Conservation (phyloP, 2,113 vertebrate genomes). For the Prinia subflava region DNA sequence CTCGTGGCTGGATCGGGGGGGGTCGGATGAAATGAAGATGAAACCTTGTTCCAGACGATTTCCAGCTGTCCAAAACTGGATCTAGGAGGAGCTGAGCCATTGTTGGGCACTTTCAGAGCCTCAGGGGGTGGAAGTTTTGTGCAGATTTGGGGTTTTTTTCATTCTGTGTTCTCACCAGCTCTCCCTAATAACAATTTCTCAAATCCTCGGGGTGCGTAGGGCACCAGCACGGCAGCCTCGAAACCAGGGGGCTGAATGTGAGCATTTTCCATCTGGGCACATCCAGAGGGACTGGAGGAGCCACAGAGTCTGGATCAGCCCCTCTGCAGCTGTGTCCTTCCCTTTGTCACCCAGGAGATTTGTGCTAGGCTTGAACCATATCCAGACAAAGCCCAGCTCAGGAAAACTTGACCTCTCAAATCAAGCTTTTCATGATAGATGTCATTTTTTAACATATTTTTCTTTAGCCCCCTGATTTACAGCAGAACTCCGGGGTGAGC, state of each 20-base stretch:
- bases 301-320: neutral
- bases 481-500: neutral
- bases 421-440: neutral
- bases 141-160: neutral
- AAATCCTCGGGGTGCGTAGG: neutral
- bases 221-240: neutral
- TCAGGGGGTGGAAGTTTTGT: neutral
- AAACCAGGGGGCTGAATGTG: neutral
- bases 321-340: neutral
- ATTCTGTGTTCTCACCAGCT: neutral
- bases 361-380: neutral
- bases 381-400: neutral
- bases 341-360: neutral
- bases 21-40: constrained; percentile 24
- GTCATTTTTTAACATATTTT: neutral
- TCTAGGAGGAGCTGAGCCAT: neutral
- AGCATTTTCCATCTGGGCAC: neutral
- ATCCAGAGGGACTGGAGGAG: neutral
- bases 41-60: neutral
- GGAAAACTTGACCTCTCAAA: neutral
- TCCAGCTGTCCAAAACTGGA: neutral
- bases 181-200: constrained; percentile 18
- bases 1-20: neutral
- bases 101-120: neutral
- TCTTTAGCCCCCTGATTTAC: neutral